These are phyloP conservation scores for Trilocha varians DNA, from an alignment of 2,888 invertebrate genomes.

Conservation along the genomic window DNA sequence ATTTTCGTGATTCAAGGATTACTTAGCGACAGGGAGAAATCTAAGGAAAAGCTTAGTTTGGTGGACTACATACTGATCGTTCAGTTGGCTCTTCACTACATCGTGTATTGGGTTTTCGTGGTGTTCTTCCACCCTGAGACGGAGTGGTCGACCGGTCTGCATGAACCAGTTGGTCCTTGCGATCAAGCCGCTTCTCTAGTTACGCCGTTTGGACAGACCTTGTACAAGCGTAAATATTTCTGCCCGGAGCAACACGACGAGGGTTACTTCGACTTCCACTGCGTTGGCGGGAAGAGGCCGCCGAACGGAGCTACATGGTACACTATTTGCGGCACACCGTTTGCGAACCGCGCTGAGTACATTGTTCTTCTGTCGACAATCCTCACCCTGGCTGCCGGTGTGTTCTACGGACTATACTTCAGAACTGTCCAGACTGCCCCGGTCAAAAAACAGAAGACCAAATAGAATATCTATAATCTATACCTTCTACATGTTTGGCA, in stretches of 20 bases:
- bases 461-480: too few relatives aligned
- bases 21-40: slow-evolving; percentile 47
- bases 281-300: slow-evolving; percentile 70
- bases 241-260: slow-evolving; percentile 82
- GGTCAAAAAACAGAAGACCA: slow-evolving; percentile 34
- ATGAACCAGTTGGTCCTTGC: slow-evolving; percentile 84
- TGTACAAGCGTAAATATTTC: slow-evolving; percentile 80
- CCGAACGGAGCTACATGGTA: slow-evolving; percentile 77
- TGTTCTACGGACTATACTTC: slow-evolving; percentile 72
- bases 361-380: slow-evolving; percentile 73
- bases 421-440: slow-evolving; percentile 23
- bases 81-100: slow-evolving; percentile 76
- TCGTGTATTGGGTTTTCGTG: slow-evolving; percentile 74
- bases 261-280: slow-evolving; percentile 82
- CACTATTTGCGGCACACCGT: slow-evolving; percentile 83
- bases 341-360: slow-evolving; percentile 79
- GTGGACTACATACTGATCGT: slow-evolving; percentile 56
- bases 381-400: slow-evolving; percentile 66
- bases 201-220: slow-evolving; percentile 79
- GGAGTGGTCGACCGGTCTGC: slow-evolving; percentile 79
- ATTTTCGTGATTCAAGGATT: slow-evolving; percentile 76
- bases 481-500: too few relatives aligned
- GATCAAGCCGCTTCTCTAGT: slow-evolving; percentile 71
- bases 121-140: slow-evolving; percentile 78
- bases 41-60: slow-evolving; percentile 31